These are phyloP conservation scores for Catostylus mosaicus DNA, from an alignment of 30 jellyfish, hydroid and myxozoan genomes.

Conservation along the genomic window DNA sequence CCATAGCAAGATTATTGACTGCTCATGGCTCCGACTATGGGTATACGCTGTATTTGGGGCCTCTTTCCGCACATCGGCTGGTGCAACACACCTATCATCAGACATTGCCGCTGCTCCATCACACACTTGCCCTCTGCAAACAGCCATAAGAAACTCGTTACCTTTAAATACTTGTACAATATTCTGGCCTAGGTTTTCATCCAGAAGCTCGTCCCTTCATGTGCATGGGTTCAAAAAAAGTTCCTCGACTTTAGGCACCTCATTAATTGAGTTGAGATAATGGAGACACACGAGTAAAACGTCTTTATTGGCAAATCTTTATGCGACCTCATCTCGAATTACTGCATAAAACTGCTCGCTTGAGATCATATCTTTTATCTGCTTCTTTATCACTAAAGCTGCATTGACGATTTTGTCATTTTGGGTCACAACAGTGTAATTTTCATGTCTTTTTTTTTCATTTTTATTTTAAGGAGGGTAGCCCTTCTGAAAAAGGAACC, in stretches of 20 bases:
- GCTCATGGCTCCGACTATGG: conserved; percentile 61
- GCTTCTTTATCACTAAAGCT: conserved; percentile 43
- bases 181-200: conserved; percentile 42
- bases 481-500: conserved; percentile 30
- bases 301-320: conserved; percentile 56
- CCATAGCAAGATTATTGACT: conserved; percentile 33
- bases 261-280: conserved; percentile 34
- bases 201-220: conserved; percentile 55
- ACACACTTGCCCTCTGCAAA: conserved; percentile 51
- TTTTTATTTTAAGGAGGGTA: too few relatives aligned
- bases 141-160: conserved; percentile 34
- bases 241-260: conserved; percentile 44
- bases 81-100: conserved; percentile 42
- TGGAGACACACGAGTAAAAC: conserved; percentile 50
- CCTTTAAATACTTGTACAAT: conserved; percentile 20
- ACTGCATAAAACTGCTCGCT: conserved; percentile 46
- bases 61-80: conserved; percentile 42
- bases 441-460: too few relatives aligned
- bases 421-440: too few relatives aligned
- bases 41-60: conserved; percentile 53
- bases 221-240: conserved; percentile 38
- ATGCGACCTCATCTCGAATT: conserved; percentile 58
- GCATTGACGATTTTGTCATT: too few relatives aligned
- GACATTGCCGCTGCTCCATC: conserved; percentile 66
- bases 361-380: conserved; percentile 34